Evolutionary conservation across 1,140 invertebrate genomes (phyloP).

Genomic region (Plodia interpunctella): DNA sequence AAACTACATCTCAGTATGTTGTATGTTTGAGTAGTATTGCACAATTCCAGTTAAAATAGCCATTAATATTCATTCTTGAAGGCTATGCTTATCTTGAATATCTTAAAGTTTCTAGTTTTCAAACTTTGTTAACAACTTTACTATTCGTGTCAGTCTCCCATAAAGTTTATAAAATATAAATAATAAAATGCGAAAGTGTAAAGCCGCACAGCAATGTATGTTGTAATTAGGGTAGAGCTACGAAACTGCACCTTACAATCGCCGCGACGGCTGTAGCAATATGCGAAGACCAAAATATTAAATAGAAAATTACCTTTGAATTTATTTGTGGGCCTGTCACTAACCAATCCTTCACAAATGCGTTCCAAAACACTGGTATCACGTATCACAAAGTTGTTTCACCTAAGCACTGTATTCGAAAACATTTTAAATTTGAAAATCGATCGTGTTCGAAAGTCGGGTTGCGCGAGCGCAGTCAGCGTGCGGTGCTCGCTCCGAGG

Average conservation of each 20-base stretch:
- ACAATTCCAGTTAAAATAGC: too few relatives aligned
- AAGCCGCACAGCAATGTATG: constrained; percentile 35
- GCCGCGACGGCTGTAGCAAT: constrained; percentile 20
- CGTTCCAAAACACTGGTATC: constrained; percentile 34
- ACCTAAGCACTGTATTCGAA: constrained; percentile 58
- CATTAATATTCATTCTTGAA: constrained; percentile 12
- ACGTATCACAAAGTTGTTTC: constrained; percentile 33
- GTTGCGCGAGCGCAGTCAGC: constrained; percentile 54
- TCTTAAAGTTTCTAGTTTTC: constrained; percentile 9
- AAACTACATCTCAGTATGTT: too few relatives aligned
- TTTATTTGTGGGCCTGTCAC: constrained; percentile 27
- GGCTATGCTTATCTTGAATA: constrained; percentile 3
- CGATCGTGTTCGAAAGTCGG: constrained; percentile 31
- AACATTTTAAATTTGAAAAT: constrained; percentile 56
- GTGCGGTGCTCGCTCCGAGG: constrained; percentile 34
- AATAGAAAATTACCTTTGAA: constrained; percentile 51
- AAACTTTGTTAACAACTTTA: neutral
- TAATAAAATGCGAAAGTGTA: constrained; percentile 23
- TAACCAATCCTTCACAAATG: constrained; percentile 43
- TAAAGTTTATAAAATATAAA: neutral
- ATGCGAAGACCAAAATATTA: constrained; percentile 27
- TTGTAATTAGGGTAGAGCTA: constrained; percentile 45
- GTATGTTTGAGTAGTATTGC: too few relatives aligned
- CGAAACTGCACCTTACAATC: constrained; percentile 47
- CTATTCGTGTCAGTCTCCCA: neutral